These are phyloP conservation scores for Cygnus atratus DNA, from an alignment of 2,113 vertebrate species.

Conservation along the genomic window DNA sequence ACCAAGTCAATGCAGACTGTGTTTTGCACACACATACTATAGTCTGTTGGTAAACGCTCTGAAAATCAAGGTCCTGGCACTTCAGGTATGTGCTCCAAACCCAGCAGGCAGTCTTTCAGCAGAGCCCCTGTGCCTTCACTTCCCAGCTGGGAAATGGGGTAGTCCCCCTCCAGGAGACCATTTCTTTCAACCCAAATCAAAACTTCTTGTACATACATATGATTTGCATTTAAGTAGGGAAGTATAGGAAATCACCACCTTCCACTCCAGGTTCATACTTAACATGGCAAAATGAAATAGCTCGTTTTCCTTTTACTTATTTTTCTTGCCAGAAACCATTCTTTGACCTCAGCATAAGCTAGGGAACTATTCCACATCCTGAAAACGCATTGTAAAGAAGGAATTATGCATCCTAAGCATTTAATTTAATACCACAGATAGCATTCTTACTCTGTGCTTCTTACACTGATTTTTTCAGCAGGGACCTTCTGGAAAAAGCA, in stretches of 20 bases:
- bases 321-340: neutral
- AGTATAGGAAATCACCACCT: neutral
- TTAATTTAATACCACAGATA: neutral
- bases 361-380: neutral
- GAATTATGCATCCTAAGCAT: neutral
- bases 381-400: accelerated
- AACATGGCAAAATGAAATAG: neutral
- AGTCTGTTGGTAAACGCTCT: neutral
- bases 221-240: neutral
- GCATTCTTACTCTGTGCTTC: neutral
- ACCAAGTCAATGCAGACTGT: neutral
- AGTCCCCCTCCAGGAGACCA: neutral
- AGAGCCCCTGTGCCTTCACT: neutral
- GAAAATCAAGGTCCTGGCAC: neutral
- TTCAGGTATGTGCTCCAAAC: neutral
- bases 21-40: neutral
- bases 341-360: neutral
- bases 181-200: neutral
- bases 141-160: neutral
- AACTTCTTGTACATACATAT: neutral
- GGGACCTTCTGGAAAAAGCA: neutral
- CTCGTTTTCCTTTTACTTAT: neutral
- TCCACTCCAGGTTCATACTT: neutral
- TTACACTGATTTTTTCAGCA: neutral
- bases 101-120: neutral